Conservation (phyloP, 2,113 vertebrate species). For the Antechinus stuartii region DNA sequence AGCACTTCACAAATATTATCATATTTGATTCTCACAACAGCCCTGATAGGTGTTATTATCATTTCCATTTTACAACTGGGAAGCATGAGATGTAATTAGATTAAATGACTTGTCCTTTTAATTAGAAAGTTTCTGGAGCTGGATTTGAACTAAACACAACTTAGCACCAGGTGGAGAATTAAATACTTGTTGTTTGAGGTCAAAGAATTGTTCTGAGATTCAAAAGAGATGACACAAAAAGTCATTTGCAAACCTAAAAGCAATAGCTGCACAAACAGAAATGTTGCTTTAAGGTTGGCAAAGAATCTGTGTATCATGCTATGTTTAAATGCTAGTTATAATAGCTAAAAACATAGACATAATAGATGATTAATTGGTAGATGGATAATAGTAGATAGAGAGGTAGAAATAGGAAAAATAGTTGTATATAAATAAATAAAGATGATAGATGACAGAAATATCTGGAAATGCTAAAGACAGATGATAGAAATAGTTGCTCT, state of each 20-base stretch:
- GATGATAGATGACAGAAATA: neutral
- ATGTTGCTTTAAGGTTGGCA: too few species aligned
- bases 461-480: neutral
- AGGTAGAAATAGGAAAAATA: neutral
- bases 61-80: neutral
- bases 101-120: neutral
- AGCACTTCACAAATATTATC: neutral
- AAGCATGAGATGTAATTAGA: neutral
- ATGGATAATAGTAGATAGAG: neutral
- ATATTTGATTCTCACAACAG: neutral
- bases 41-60: neutral
- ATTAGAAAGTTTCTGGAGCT: neutral
- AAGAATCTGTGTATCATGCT: too few species aligned
- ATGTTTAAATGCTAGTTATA: neutral
- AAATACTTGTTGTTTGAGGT: neutral
- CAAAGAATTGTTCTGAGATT: neutral
- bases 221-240: neutral
- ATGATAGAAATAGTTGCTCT: neutral
- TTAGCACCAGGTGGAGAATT: neutral
- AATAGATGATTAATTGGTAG: neutral
- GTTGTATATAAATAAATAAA: neutral
- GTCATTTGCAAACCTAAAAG: neutral
- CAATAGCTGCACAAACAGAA: neutral
- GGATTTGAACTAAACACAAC: neutral
- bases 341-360: neutral